Base-by-base conservation (phyloP, 2,797 vertebrate genomes). In the Tragopan temminckii region DNA sequence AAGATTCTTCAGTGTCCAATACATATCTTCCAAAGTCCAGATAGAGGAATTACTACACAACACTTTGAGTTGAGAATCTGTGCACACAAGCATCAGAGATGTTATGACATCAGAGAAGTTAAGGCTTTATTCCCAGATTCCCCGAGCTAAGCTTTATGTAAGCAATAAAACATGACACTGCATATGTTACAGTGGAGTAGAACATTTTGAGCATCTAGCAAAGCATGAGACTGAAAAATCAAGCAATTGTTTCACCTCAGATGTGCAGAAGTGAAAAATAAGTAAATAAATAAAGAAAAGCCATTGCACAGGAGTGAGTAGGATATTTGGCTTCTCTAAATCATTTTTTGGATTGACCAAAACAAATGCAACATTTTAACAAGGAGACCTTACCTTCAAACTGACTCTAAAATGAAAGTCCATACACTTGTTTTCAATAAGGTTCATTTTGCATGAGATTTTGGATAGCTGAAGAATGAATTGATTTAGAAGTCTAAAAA, bases 161-260 rank as follows among this genome's bases (percentile, higher is more conserved):
- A 95, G 79, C 43, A 93, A 74, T 78, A 89, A 88, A 67, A 79
- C 80, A 80, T 48, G 59, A 48, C 33, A 61, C 53, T 80, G 63
- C 59, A 69, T 87, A 72, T 61, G 27, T 85, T 95, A 77, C 13
- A 72, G 21, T 12, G 53, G 14, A 94, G 20, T n/a, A 72, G 64
- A 90, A 85, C 13, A 57, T 80, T 92, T 17, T 77, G 33, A 94
- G 33, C 78, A 80, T 46, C 75, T 70, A 88, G 64, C 29, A 69
- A 74, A 79, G 45, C n/a, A 88, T 12, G 53, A 89, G 27, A 50
- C 80, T 67, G 27, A 80, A 36, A 75, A 90, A 85, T 66, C 48
- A 87, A 52, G 70, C 79, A 43, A 31, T 87, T 89, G 3, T 57
- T 85, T 84, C 48, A 81, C 40, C 43, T 85, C 76, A 62, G 71